Conservation (phyloP, 1,140 invertebrate genomes). For the Lasioglossum baleicum region DNA sequence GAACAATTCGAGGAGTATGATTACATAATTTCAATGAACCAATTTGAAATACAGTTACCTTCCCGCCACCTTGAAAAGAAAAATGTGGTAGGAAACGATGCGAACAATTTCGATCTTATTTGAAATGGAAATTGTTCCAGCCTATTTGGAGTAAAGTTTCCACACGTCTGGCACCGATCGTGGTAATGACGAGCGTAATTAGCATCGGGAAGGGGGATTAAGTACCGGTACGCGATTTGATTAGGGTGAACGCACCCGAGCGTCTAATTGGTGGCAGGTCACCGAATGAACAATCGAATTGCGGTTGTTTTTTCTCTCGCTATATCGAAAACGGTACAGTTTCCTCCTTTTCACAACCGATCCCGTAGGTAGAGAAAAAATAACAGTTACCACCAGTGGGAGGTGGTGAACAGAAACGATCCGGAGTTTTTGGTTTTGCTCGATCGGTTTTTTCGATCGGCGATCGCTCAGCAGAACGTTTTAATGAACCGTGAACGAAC, state of each 20-base stretch:
- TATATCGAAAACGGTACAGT: conserved; percentile 11
- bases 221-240: conserved; percentile 3
- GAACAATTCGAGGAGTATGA: too few relatives aligned
- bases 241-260: conserved; percentile 24
- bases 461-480: not conserved
- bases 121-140: too few relatives aligned
- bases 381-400: not conserved
- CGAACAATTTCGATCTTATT: too few relatives aligned
- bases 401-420: too few relatives aligned
- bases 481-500: not conserved
- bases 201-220: too few relatives aligned
- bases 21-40: too few relatives aligned
- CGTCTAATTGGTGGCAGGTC: conserved; percentile 6
- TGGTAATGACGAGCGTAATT: too few relatives aligned
- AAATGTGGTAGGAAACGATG: too few relatives aligned
- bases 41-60: too few relatives aligned
- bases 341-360: conserved; percentile 9
- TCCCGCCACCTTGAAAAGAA: too few relatives aligned
- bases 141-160: too few relatives aligned
- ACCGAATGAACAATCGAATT: not conserved
- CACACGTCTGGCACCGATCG: too few relatives aligned
- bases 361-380: conserved; percentile 20
- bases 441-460: not conserved
- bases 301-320: conserved; percentile 10
- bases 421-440: not conserved